Percentiles rank a stretch among this genome's conserved stretches.
These are phyloP conservation scores for Phortica okadai DNA, from an alignment of 2,888 invertebrate species.

Conservation along the genomic window DNA sequence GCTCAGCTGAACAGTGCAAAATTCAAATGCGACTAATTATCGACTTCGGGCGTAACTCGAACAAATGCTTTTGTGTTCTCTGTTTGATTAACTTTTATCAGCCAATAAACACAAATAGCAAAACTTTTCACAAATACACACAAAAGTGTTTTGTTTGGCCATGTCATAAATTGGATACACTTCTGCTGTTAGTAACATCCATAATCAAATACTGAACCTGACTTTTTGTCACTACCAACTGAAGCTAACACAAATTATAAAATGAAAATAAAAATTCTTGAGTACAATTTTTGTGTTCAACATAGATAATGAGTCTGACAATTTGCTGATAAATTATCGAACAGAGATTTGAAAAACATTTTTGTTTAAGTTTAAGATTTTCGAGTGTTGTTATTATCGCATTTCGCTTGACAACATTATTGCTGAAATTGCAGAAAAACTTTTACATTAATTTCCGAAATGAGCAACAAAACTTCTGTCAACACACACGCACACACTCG, in stretches of 20 bases:
- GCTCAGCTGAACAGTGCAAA: not conserved
- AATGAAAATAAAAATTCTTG: too few relatives aligned
- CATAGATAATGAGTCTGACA: too few relatives aligned
- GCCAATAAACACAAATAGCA: not conserved
- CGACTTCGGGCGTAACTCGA: not conserved
- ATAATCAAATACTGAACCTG: too few relatives aligned
- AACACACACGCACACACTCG: not conserved
- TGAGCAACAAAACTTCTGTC: slow-evolving; percentile 41
- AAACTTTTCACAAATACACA: not conserved
- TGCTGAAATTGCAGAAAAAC: slow-evolving; percentile 29
- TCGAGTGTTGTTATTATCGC: not conserved
- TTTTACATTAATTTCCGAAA: slow-evolving; percentile 60
- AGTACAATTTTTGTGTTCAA: too few relatives aligned
- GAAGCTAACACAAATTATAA: too few relatives aligned
- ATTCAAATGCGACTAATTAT: slow-evolving; percentile 12
- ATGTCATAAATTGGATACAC: too few relatives aligned
- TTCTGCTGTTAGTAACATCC: too few relatives aligned
- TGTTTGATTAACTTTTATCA: slow-evolving; percentile 11
- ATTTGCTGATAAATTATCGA: too few relatives aligned
- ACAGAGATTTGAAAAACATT: not conserved
- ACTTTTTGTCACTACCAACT: too few relatives aligned
- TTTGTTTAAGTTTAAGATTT: not conserved
- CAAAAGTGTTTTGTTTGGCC: too few relatives aligned
- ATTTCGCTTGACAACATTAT: slow-evolving; percentile 43
- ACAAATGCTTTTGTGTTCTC: not conserved